Evolutionary conservation across 2,113 vertebrate genomes (phyloP).

Genomic region (Suncus etruscus): DNA sequence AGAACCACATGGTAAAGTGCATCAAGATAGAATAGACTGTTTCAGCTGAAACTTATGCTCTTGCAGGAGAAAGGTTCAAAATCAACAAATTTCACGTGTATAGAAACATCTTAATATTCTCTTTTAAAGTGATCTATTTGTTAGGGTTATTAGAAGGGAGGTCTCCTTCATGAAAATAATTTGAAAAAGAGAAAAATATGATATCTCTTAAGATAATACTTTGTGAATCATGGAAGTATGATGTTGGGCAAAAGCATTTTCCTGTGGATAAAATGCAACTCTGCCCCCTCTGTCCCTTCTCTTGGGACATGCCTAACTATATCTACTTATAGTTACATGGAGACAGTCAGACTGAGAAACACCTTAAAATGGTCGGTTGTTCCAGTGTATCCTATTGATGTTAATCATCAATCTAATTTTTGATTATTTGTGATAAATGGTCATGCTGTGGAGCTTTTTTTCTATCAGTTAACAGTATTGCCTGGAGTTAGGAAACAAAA

Average conservation of each 20-base stretch:
- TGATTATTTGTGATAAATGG: conserved; percentile 32
- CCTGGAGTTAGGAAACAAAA: conserved; percentile 63
- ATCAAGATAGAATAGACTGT: conserved; percentile 41
- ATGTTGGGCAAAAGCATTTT: conserved; percentile 43
- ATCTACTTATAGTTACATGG: not conserved
- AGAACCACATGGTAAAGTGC: conserved; percentile 34
- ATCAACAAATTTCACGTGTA: conserved; percentile 37
- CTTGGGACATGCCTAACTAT: conserved; percentile 6
- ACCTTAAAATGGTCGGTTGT: not conserved
- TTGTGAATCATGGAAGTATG: conserved; percentile 43
- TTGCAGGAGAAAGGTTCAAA: conserved; percentile 43
- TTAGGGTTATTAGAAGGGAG: too few relatives aligned
- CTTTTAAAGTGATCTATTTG: too few relatives aligned
- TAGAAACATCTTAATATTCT: not conserved
- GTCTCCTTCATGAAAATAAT: conserved; percentile 58
- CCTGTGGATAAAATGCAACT: not conserved
- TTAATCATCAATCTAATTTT: conserved; percentile 12
- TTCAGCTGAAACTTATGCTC: conserved; percentile 47
- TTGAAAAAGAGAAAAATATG: conserved; percentile 27
- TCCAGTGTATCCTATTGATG: conserved; percentile 21
- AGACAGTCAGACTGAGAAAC: not conserved
- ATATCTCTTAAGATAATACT: conserved; percentile 26
- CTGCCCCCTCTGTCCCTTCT: too few relatives aligned
- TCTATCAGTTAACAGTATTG: conserved; percentile 43
- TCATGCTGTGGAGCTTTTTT: conserved; percentile 16